Conservation (phyloP, 2,797 vertebrate genomes). For the Botia almorhae region DNA sequence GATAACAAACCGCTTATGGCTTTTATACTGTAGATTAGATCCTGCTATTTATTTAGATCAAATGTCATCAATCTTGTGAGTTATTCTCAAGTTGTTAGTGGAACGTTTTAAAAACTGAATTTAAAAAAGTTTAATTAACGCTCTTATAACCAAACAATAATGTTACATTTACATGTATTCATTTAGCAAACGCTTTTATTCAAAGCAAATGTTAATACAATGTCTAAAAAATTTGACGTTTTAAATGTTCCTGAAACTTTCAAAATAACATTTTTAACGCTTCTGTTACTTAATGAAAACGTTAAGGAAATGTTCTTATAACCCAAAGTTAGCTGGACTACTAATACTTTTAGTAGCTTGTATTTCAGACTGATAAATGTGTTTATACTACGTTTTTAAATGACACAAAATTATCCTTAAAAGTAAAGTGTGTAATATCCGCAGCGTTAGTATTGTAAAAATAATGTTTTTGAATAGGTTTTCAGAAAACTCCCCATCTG, state of each 20-base stretch:
- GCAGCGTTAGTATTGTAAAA: not conserved
- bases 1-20: not conserved
- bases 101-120: too few species aligned
- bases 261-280: too few species aligned
- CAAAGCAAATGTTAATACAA: too few species aligned
- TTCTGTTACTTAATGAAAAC: too few species aligned
- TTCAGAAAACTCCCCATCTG: not conserved
- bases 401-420: not conserved
- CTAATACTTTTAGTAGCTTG: not conserved
- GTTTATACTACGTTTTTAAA: not conserved
- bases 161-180: too few species aligned
- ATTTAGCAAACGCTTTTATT: too few species aligned
- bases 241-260: too few species aligned
- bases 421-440: not conserved
- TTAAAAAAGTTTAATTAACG: too few species aligned
- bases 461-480: not conserved
- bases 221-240: too few species aligned
- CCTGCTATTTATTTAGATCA: conserved; percentile 3
- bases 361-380: not conserved
- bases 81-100: too few species aligned
- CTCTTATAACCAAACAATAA: too few species aligned
- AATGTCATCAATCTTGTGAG: conserved; percentile 7
- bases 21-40: conserved; percentile 7
- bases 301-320: too few species aligned
- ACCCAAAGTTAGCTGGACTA: not conserved